Evolutionary conservation across 2,113 vertebrate genomes (phyloP).

Genomic region (Hippopotamus amphibius): DNA sequence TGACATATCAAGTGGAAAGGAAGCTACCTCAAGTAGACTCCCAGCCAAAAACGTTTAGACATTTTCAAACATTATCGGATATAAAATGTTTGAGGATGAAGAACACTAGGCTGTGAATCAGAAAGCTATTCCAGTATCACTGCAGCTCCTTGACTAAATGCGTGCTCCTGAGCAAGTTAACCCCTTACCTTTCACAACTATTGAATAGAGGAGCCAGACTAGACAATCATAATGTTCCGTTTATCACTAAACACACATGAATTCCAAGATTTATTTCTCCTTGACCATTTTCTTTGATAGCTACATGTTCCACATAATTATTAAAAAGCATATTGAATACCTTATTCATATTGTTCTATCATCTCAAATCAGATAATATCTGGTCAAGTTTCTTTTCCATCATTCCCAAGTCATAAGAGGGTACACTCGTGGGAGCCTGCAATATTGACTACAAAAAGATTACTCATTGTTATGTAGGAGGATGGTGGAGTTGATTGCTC

Average conservation of each 20-base stretch:
- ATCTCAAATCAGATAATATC: background rate
- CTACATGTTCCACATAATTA: background rate
- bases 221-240: background rate
- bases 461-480: conserved; percentile 71
- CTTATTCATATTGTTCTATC: background rate
- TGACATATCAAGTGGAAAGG: background rate
- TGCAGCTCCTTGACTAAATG: background rate
- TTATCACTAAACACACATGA: background rate
- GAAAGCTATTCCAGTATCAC: background rate
- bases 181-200: background rate
- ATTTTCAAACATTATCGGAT: background rate
- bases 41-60: background rate
- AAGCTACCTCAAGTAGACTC: background rate
- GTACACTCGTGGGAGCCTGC: background rate
- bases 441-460: conserved; percentile 54
- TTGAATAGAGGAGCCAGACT: background rate
- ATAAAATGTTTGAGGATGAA: background rate
- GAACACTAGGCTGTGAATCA: background rate
- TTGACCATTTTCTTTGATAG: background rate
- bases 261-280: background rate
- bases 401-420: conserved; percentile 60
- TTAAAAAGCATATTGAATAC: background rate
- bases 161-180: background rate
- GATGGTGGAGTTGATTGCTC: conserved; percentile 60
- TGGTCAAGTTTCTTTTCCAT: conserved; percentile 14